These are phyloP conservation scores for Luidia sarsii DNA, from an alignment of 53 echinoderm and acorn worm genomes.

Conservation along the genomic window DNA sequence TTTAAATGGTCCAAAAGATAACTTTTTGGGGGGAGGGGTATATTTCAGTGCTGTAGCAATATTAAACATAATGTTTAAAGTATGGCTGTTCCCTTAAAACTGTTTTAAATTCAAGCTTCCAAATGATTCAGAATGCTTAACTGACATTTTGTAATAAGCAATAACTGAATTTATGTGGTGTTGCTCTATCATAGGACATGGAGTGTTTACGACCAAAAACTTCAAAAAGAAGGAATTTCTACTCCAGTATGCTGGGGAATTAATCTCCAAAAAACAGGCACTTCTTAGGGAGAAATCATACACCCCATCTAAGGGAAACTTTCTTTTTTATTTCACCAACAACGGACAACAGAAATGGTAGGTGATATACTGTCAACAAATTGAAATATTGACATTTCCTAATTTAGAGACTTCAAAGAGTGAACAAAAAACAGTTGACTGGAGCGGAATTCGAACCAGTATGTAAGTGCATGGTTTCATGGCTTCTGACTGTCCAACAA, in stretches of 20 bases:
- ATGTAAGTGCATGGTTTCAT: too few species aligned
- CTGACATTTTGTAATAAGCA: neutral
- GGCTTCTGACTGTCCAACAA: too few species aligned
- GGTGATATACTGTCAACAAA: neutral
- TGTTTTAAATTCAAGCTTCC: too few species aligned
- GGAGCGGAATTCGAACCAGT: too few species aligned
- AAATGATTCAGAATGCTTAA: neutral
- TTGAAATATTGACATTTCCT: too few species aligned
- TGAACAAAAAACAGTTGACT: too few species aligned
- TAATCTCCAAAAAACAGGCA: neutral
- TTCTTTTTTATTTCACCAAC: neutral
- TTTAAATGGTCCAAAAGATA: too few species aligned
- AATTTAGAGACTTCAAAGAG: too few species aligned
- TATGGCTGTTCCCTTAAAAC: too few species aligned
- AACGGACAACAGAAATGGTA: conserved; percentile 1
- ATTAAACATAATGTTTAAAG: too few species aligned
- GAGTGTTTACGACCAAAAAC: conserved; percentile 15
- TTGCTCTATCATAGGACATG: conserved; percentile 1
- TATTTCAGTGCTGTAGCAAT: too few species aligned
- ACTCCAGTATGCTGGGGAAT: conserved; percentile 18
- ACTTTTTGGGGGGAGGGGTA: too few species aligned
- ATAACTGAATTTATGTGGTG: neutral
- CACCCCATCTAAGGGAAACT: neutral
- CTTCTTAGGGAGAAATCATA: neutral
- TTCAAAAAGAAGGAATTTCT: conserved; percentile 15